Evolutionary conservation across 2,113 vertebrate species (phyloP), one percentile per base, ranked within the genome.

Genomic region (Pao palembangensis): DNA sequence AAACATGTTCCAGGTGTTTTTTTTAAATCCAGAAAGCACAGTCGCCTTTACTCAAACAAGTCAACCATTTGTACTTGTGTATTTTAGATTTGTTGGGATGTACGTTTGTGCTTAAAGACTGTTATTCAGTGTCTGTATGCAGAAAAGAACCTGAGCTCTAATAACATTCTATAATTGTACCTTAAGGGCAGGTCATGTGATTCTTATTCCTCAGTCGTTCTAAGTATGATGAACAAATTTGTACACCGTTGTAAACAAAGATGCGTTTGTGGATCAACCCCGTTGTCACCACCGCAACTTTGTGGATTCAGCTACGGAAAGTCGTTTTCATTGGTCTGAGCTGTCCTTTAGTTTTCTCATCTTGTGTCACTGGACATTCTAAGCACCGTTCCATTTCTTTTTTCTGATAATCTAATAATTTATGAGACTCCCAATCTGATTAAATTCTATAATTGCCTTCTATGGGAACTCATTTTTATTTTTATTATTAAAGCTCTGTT

Each of bases 371-470:
- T 70, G 65, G 74, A 79, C 77, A 69, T 76, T 75, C 74, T 69
- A 55, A 81, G 67, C 71, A 57, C 55, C 57, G 77, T 65, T 73
- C 61, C 48, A 15, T 51, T 51, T 61, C 25, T 59, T 53, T 61
- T 61, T 69, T 56, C 57, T 43, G 55, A 61, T 63, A 64, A 71
- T 81, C 88, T 89, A 89, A 90, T 90, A 90, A 90, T 88, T 89
- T 88, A 88, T 88, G 85, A 89, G 82, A 84, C 67, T 88, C 84
- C 78, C 83, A 77, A 59, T 77, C 78, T 83, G 78, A 89, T 88
- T 88, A 83, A 87, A 85, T 80, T 82, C 81, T 86, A 76, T 84
- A 82, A 89, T 89, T 90, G 88, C 87, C 88, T 90, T 90, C 81
- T 83, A 83, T 73, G 80, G 84, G 83, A 90, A 83, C 84, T 90